Conservation (phyloP, 2,888 invertebrate genomes). For the Mythimna impura region DNA sequence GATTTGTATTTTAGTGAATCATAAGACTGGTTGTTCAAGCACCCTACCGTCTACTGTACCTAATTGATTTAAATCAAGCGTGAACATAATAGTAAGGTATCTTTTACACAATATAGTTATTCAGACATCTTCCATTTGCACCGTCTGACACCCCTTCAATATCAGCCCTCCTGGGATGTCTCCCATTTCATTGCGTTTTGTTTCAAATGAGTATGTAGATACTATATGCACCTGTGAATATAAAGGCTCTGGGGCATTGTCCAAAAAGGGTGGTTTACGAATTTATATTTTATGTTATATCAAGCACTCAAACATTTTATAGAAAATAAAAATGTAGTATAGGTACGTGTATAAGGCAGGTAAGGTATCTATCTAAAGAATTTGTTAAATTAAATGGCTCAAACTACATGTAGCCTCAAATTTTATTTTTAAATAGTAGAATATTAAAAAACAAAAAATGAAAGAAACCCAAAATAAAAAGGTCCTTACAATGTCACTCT, state of each 20-base stretch:
- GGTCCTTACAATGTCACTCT: too few relatives aligned
- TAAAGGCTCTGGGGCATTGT: conserved; percentile 18
- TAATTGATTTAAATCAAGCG: neutral
- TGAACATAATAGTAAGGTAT: neutral
- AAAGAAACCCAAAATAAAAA: too few relatives aligned
- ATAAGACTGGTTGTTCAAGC: neutral
- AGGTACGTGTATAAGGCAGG: too few relatives aligned
- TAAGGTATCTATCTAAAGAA: too few relatives aligned
- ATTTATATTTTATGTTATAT: conserved; percentile 13
- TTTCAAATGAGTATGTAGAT: conserved; percentile 23
- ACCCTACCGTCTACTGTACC: neutral
- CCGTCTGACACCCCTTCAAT: conserved; percentile 18
- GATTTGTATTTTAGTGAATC: too few relatives aligned
- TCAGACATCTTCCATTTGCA: conserved; percentile 9
- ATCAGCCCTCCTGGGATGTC: conserved; percentile 27
- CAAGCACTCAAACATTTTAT: neutral
- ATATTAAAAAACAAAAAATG: too few relatives aligned
- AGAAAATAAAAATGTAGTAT: neutral
- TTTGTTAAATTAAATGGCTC: neutral
- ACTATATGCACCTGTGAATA: conserved; percentile 24
- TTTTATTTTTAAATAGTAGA: neutral
- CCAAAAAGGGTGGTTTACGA: neutral
- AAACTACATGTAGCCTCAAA: neutral
- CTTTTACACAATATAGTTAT: neutral
- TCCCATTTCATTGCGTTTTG: conserved; percentile 38